Evolutionary conservation across 2,888 invertebrate genomes (phyloP).

Genomic region (Lithosia quadra): DNA sequence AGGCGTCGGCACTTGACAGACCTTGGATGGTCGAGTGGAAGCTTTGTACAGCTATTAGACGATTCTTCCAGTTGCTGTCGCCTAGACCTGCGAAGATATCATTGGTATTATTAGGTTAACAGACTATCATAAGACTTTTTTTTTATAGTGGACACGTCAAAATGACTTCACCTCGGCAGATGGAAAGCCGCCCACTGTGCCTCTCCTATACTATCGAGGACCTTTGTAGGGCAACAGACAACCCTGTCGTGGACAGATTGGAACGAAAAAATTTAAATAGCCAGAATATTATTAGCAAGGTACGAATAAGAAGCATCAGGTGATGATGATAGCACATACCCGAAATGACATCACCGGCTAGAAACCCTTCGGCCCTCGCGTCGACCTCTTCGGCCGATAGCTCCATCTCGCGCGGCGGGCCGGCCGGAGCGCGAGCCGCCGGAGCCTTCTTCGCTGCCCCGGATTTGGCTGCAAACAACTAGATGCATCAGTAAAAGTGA

Average conservation of each 20-base stretch:
- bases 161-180: neutral
- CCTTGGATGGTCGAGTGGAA: slow-evolving; percentile 88
- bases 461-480: slow-evolving; percentile 57
- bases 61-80: slow-evolving; percentile 95
- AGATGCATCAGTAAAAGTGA: neutral
- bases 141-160: neutral
- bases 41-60: slow-evolving; percentile 92
- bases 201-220: too few relatives aligned
- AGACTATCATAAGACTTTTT: too few relatives aligned
- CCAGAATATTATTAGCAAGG: too few relatives aligned
- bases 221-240: too few relatives aligned
- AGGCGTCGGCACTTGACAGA: slow-evolving; percentile 88
- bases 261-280: too few relatives aligned
- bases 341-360: slow-evolving; percentile 87
- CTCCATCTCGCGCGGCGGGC: slow-evolving; percentile 88
- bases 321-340: slow-evolving; percentile 56
- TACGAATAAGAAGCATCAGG: too few relatives aligned
- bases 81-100: slow-evolving; percentile 83
- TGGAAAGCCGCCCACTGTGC: too few relatives aligned
- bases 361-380: slow-evolving; percentile 89
- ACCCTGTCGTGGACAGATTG: too few relatives aligned
- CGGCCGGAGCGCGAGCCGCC: slow-evolving; percentile 65
- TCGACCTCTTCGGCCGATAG: slow-evolving; percentile 92
- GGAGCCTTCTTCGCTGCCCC: slow-evolving; percentile 59
- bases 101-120: neutral